Conservation (phyloP, 2,888 invertebrate genomes). For the Metallyticus violacea region DNA sequence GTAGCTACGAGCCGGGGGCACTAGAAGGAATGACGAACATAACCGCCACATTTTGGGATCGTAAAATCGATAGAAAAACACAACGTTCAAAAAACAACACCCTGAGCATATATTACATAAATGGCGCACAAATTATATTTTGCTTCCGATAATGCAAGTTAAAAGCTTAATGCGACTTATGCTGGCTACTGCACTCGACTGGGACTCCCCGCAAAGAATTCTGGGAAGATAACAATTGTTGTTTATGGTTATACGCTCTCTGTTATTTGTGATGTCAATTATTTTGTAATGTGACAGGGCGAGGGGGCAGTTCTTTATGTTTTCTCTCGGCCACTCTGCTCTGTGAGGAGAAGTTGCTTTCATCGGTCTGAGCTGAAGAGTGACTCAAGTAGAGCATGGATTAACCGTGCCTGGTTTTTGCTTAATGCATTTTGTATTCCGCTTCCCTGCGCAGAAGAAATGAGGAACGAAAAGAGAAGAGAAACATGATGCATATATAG, state of each 20-base stretch:
- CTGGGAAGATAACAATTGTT: background rate
- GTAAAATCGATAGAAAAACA: background rate
- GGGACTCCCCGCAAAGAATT: background rate
- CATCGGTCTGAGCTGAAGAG: background rate
- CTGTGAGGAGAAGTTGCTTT: background rate
- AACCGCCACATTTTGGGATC: background rate
- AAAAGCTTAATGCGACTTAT: background rate
- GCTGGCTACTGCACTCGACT: background rate
- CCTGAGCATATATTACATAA: background rate
- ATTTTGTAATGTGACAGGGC: slow-evolving; percentile 2
- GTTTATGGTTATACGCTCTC: background rate
- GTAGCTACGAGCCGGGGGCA: too few species aligned
- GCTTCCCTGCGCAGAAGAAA: too few species aligned
- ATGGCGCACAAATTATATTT: background rate
- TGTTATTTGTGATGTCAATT: background rate
- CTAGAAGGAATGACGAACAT: too few species aligned
- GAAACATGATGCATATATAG: too few species aligned
- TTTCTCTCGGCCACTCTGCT: background rate
- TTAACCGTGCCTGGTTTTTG: too few species aligned
- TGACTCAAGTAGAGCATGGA: background rate
- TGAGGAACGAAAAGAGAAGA: too few species aligned
- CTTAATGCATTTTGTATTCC: too few species aligned
- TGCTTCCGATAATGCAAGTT: background rate
- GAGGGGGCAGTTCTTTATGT: background rate
- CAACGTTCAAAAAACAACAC: too few species aligned